Evolutionary conservation across 2,888 invertebrate genomes (phyloP).

Genomic region (Xanthostigma xanthostigma): DNA sequence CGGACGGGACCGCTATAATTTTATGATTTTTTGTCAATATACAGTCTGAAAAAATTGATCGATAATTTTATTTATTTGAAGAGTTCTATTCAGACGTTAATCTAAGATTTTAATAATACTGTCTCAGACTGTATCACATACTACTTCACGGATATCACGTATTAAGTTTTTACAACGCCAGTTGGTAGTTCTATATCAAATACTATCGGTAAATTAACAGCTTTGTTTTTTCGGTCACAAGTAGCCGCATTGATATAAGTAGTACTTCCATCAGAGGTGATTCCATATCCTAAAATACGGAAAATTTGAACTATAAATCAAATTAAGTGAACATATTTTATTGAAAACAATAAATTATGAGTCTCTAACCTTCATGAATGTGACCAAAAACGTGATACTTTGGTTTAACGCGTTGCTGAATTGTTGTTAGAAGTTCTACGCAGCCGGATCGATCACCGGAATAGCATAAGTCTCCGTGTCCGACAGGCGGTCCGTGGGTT

Average conservation of each 20-base stretch:
- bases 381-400: constrained; percentile 80
- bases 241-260: constrained; percentile 74
- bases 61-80: no score
- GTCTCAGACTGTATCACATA: no score
- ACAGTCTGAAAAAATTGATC: no score
- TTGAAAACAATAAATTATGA: not conserved
- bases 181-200: constrained; percentile 52
- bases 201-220: constrained; percentile 61
- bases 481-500: constrained; percentile 71
- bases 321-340: not conserved
- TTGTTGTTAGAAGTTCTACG: constrained; percentile 59
- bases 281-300: constrained; percentile 49
- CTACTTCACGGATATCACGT: no score
- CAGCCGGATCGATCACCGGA: constrained; percentile 65
- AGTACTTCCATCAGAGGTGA: constrained; percentile 65
- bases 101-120: no score
- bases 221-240: constrained; percentile 64
- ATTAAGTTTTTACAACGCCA: constrained; percentile 16
- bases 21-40: no score
- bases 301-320: not conserved
- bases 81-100: no score
- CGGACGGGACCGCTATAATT: no score
- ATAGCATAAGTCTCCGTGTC: constrained; percentile 64
- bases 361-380: constrained; percentile 59
- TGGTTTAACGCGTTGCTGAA: constrained; percentile 62